Evolutionary conservation across 2,888 invertebrate species (phyloP).

Genomic region (Ctenicera cuprea): DNA sequence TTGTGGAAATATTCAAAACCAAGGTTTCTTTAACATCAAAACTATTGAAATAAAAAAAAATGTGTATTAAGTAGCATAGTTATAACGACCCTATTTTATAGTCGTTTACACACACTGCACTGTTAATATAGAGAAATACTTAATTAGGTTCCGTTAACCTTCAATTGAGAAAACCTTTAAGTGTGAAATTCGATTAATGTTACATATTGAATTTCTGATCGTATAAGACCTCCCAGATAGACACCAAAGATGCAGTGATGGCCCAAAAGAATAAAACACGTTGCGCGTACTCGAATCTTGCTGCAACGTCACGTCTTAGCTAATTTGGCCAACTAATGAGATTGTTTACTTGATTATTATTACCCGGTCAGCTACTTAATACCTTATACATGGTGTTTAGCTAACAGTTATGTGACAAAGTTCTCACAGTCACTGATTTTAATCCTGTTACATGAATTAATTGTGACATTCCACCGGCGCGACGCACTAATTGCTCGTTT

Average conservation of each 20-base stretch:
- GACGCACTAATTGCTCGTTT: slow-evolving; percentile 48
- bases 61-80: no score
- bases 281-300: slow-evolving; percentile 20
- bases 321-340: slow-evolving; percentile 40
- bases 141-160: slow-evolving; percentile 40
- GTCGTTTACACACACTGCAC: no score
- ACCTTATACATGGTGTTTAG: slow-evolving; percentile 61
- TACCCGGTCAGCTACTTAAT: slow-evolving; percentile 62
- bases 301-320: slow-evolving; percentile 21
- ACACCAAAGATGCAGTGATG: slow-evolving; percentile 58
- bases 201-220: slow-evolving; percentile 70
- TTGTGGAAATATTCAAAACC: no score
- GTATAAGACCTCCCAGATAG: slow-evolving; percentile 68
- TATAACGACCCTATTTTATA: no score
- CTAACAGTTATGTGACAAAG: slow-evolving; percentile 64
- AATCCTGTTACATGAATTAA: slow-evolving; percentile 49
- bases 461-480: slow-evolving; percentile 50
- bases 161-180: slow-evolving; percentile 63
- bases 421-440: slow-evolving; percentile 58
- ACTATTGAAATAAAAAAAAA: no score
- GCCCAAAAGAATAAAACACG: slow-evolving; percentile 50
- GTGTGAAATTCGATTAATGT: slow-evolving; percentile 71
- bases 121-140: not conserved
- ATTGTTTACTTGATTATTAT: slow-evolving; percentile 54
- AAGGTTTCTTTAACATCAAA: no score